phyloP scores from a whole-genome alignment of 2,797 vertebrate genomes.

The Sebastes taczanowskii region DNA sequence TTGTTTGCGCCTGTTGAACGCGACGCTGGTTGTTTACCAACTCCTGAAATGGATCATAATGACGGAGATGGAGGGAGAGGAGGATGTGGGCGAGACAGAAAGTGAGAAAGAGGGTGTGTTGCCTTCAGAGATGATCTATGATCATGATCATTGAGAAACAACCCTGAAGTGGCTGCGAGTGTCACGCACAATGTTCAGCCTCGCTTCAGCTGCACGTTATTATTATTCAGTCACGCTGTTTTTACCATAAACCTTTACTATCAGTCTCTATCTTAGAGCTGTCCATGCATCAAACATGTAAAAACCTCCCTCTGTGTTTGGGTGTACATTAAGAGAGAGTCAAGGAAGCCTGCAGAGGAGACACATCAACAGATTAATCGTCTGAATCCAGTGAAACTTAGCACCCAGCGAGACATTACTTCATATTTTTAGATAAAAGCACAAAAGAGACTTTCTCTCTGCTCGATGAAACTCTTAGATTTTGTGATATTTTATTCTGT shows the following conservation, averaged over 20 bases:
- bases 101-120: background rate
- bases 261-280: background rate
- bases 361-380: background rate
- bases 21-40: slow-evolving; percentile 20
- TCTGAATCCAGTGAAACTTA: background rate
- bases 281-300: background rate
- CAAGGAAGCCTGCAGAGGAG: background rate
- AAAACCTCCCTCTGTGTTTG: background rate
- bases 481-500: slow-evolving; percentile 12
- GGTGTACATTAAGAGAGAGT: background rate
- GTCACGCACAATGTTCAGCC: background rate
- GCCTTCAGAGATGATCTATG: background rate
- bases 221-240: background rate
- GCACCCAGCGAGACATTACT: background rate
- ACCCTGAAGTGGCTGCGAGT: background rate
- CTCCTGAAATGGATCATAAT: slow-evolving; percentile 9
- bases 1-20: slow-evolving; percentile 3
- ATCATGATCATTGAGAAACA: background rate
- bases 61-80: background rate
- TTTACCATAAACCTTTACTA: background rate
- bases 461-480: background rate
- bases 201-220: background rate
- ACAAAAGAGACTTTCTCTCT: background rate
- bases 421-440: slow-evolving; percentile 8
- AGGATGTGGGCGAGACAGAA: background rate